Base-by-base conservation (phyloP, 1,140 invertebrate species). In the Dolichoris vasculosae region DNA sequence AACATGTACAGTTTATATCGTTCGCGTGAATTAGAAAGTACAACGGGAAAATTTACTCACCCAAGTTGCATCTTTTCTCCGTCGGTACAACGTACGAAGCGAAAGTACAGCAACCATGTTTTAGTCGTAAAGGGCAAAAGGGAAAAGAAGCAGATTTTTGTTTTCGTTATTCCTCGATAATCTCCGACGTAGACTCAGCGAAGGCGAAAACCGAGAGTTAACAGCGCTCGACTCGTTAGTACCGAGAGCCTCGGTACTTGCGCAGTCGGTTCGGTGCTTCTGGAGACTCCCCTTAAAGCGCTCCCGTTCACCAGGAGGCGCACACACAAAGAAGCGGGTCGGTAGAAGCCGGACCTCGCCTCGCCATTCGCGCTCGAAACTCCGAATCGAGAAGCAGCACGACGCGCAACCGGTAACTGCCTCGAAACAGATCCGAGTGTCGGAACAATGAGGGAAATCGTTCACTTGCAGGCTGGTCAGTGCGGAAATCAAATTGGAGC, bases 401-500 rank as follows among this genome's bases (percentile, higher is more conserved):
- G 30, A 46, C 71, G n/a, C 7, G 75, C 30, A 55, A 11, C 26
- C 30, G 51, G 64, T 26, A 63, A 40, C 9, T 26, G 11, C 13
- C 2, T 15, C 15, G 4, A 59, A 38, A 38, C 40, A 8, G 9
- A 73, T 20, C 69, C 30, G 69, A 11, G 30, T 32, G 13, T 51
- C 13, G 20, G n/a, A 30, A 94, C 89, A 84, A 96, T 96, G 96
- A 94, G 96, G 90, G 96, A 96, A 94, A 96, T 96, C 90, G 96
- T 96, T 87, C 96, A 96, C 91, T 93, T 96, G 85, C 96, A 96
- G 91, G 96, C 95, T 85, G 96, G 96, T 86, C 96, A 96, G 92
- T 96, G 96, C 90, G 96, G 96, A 79, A 96, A 96, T 91, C 96
- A 96, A 91, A 96, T 96, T 89, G 96, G 96, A 89, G 95, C 95